Evolutionary conservation across 2,797 vertebrate species (phyloP), one percentile per base, ranked within the genome.

Genomic region (Scyliorhinus canicula): DNA sequence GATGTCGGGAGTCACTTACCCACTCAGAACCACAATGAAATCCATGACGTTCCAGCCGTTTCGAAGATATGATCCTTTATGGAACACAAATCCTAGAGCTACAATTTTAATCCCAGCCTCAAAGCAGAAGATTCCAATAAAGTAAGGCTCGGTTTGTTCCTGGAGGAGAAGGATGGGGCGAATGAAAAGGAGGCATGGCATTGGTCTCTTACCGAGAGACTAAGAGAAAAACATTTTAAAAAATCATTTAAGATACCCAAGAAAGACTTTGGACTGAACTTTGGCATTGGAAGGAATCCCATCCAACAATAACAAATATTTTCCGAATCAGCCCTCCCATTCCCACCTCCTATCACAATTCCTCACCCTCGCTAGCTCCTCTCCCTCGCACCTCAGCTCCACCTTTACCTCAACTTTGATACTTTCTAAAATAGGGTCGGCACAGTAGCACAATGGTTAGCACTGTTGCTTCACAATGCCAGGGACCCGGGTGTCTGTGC

Each of bases 21-120:
- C 99, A 0, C 99, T 99, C 96, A 99, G 98, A 95, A 99, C 99
- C 95, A 99, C 99, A 0, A 99, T 99, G 97, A 99, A 99, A 97
- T 99, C 99, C 99, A 99, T 99, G 96, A 99, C 98, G 2, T 99
- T 99, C 99, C 99, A 99, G 95, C 99, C 99, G 0, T 99, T 99
- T 95, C 99, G 98, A 95, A 99, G 98, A 97, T 99, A 99, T 0
- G 99, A 99, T 77, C 99, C 99, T 97, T 99, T 99, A 96, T 99
- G 99, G 97, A 99, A 99, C 84, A 98, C 99, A 1, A 99, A 99
- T 47, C 99, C 99, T 96, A 99, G 96, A 65, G 99, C 99, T 93
- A 99, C 98, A 0, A 99, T 98, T 97, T 99, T 99, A 97, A 99
- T 99, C 95, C 99, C 99, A 57, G 99, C 99, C 97, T 99, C 99